A percentile compares a stretch with the other conserved stretches of the same genome.
These are phyloP conservation scores for Vanessa cardui DNA, from an alignment of 2,888 invertebrate species.

Conservation along the genomic window DNA sequence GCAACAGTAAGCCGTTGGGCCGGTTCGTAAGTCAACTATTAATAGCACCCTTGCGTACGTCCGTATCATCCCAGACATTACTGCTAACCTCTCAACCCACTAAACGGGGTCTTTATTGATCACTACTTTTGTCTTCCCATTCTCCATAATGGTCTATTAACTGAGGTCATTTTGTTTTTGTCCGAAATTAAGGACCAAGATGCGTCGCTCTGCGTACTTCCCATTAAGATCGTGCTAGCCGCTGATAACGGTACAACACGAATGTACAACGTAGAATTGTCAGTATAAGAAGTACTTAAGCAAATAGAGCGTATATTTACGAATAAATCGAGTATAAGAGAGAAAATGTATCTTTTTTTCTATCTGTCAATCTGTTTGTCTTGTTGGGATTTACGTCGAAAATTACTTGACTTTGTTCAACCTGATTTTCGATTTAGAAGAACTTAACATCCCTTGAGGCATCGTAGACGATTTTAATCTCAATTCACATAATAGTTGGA, in stretches of 20 bases:
- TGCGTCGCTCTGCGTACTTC: conserved; percentile 43
- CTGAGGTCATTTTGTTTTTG: conserved; percentile 65
- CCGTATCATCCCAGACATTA: conserved; percentile 57
- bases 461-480: neutral
- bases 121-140: conserved; percentile 74
- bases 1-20: conserved; percentile 54
- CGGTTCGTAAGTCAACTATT: conserved; percentile 63
- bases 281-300: neutral
- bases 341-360: neutral
- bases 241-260: neutral
- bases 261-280: neutral
- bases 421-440: neutral
- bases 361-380: neutral
- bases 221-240: neutral
- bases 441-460: neutral
- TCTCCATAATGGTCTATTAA: conserved; percentile 70
- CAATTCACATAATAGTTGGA: neutral
- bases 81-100: conserved; percentile 56
- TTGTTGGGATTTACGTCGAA: neutral
- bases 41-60: conserved; percentile 58
- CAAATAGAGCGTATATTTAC: neutral
- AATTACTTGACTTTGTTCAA: neutral
- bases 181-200: conserved; percentile 57
- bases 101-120: conserved; percentile 65
- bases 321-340: neutral